A percentile compares a stretch with the other conserved stretches of the same genome.
These are phyloP conservation scores for Lota lota DNA, from an alignment of 2,113 vertebrate genomes.

Conservation along the genomic window DNA sequence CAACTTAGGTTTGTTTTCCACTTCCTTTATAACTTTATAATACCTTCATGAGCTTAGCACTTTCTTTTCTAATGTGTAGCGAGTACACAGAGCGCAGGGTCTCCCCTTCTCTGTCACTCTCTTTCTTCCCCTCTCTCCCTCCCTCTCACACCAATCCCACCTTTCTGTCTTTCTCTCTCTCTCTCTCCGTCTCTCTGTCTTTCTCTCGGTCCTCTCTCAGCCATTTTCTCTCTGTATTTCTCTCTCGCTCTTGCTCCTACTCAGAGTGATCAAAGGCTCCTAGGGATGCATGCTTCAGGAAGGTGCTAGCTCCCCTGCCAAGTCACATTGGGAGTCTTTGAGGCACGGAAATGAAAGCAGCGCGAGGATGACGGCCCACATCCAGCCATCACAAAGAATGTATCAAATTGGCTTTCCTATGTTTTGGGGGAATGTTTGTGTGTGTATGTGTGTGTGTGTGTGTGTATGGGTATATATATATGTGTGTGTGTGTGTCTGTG, in stretches of 20 bases:
- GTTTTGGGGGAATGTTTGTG: constrained; percentile 14
- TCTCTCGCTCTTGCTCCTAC: constrained; percentile 3
- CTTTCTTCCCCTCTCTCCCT: neutral
- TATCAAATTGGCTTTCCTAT: constrained; percentile 32
- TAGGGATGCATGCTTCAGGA: constrained; percentile 1
- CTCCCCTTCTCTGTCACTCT: neutral
- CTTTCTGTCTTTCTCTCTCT: neutral
- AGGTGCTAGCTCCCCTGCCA: constrained; percentile 9
- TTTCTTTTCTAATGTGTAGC: constrained; percentile 16
- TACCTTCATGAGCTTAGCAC: neutral
- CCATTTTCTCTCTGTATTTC: neutral
- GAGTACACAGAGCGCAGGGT: constrained; percentile 1
- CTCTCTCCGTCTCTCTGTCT: constrained; percentile 3
- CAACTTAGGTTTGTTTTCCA: too few relatives aligned
- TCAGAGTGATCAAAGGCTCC: constrained; percentile 17
- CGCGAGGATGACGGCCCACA: neutral
- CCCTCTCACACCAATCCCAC: neutral
- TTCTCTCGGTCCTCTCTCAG: constrained; percentile 1
- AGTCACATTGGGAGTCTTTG: constrained; percentile 20
- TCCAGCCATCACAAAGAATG: constrained; percentile 22
- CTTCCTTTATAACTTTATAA: too few relatives aligned
- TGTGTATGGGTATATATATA: neutral
- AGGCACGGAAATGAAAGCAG: constrained; percentile 16
- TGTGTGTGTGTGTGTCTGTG: neutral
- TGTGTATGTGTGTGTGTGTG: neutral